phyloP scores from a whole-genome alignment of 2,888 invertebrate genomes.

The Operophtera brumata region DNA sequence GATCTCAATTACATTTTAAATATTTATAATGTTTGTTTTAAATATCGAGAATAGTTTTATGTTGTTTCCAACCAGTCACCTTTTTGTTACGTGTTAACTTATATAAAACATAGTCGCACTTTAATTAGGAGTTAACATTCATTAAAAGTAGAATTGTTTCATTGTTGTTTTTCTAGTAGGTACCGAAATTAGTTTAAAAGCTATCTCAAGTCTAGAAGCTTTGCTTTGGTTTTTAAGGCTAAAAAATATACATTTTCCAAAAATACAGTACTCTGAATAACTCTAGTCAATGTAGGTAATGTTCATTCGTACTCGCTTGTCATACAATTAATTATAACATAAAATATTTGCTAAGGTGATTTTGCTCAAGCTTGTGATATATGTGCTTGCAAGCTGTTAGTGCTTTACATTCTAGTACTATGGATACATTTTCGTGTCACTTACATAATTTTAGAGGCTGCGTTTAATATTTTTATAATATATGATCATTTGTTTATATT shows the following conservation, averaged over 20 bases:
- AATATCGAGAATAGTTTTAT: slow-evolving; percentile 22
- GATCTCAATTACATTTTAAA: slow-evolving; percentile 37
- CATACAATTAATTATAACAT: not conserved
- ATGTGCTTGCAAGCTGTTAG: slow-evolving; percentile 75
- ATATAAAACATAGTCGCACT: not conserved
- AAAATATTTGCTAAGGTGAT: slow-evolving; percentile 44
- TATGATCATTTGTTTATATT: not conserved
- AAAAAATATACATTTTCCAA: not conserved
- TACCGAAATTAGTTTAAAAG: too few relatives aligned
- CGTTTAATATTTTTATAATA: not conserved
- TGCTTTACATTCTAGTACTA: slow-evolving; percentile 53
- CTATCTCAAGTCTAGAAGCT: too few relatives aligned
- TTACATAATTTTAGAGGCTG: not conserved
- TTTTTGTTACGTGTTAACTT: slow-evolving; percentile 43
- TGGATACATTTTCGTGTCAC: slow-evolving; percentile 52
- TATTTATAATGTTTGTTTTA: slow-evolving; percentile 28
- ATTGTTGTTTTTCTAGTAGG: too few relatives aligned
- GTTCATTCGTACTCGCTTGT: not conserved
- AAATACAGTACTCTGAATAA: not conserved
- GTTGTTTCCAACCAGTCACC: slow-evolving; percentile 65
- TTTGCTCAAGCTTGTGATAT: slow-evolving; percentile 61
- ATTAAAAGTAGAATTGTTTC: not conserved
- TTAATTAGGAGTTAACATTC: not conserved
- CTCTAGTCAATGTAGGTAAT: not conserved
- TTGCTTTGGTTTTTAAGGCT: not conserved